Evolutionary conservation across 2,113 vertebrate genomes (phyloP).

Genomic region (Phrynosoma platyrhinos): DNA sequence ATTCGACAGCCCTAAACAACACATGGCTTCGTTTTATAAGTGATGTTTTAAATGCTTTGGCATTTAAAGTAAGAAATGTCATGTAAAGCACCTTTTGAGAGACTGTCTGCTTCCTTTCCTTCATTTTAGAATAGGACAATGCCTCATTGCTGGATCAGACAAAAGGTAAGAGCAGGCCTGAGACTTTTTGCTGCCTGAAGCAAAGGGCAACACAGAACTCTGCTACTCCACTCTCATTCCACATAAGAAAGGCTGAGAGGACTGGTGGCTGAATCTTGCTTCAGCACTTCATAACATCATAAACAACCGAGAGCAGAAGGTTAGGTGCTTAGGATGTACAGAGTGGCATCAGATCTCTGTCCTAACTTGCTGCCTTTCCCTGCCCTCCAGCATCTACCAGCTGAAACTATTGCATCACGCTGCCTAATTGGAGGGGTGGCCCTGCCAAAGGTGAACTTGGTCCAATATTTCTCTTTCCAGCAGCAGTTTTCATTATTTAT

Average conservation of each 20-base stretch:
- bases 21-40: slow-evolving; percentile 29
- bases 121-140: not conserved
- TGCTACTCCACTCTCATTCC: not conserved
- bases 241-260: not conserved
- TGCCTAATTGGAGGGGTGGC: not conserved
- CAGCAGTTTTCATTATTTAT: not conserved
- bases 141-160: not conserved
- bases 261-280: not conserved
- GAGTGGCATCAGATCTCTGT: not conserved
- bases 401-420: not conserved
- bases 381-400: not conserved
- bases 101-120: slow-evolving; percentile 52
- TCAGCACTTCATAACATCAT: not conserved
- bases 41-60: not conserved
- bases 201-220: not conserved
- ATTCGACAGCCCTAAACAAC: not conserved
- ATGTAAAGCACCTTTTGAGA: not conserved
- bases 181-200: not conserved
- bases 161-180: not conserved
- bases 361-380: not conserved
- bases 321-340: not conserved
- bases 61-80: slow-evolving; percentile 44
- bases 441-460: not conserved
- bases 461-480: not conserved
- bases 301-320: not conserved